These are phyloP conservation scores for Pseudomyrmex pallidus DNA, from an alignment of 1,140 invertebrate genomes.

Conservation along the genomic window DNA sequence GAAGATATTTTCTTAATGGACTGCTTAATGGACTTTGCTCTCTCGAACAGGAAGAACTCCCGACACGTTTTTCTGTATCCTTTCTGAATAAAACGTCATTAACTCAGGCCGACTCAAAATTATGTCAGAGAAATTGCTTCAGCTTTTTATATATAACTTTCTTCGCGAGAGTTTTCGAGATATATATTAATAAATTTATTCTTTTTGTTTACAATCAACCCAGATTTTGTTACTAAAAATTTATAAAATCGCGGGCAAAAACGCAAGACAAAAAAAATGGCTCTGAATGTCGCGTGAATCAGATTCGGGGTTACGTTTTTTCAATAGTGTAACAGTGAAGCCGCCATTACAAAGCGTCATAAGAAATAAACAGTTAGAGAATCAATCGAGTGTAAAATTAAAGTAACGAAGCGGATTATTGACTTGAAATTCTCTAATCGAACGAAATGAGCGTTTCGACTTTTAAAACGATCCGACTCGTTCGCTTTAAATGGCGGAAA, in stretches of 20 bases:
- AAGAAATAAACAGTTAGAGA: background rate
- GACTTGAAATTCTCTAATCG: background rate
- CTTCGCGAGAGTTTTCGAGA: background rate
- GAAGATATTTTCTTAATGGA: background rate
- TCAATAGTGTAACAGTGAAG: no score
- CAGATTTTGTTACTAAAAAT: background rate
- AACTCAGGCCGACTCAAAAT: background rate
- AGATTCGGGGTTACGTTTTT: no score
- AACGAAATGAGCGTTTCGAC: background rate
- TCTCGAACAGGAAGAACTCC: background rate
- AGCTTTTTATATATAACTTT: background rate
- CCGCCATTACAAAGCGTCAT: no score
- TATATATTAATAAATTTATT: constrained; percentile 13
- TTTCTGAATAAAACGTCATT: background rate
- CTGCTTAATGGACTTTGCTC: background rate
- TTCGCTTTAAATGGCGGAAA: constrained; percentile 21
- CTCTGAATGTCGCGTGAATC: background rate
- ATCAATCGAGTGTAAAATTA: constrained; percentile 13
- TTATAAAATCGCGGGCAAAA: background rate
- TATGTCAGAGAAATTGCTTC: background rate
- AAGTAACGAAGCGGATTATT: constrained; percentile 36
- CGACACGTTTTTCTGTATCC: background rate
- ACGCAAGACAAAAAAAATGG: background rate
- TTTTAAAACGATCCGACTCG: constrained; percentile 9
- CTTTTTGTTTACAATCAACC: background rate